A percentile compares a stretch with the other conserved stretches of the same genome.
These are phyloP conservation scores for Hyaena hyaena DNA, from an alignment of 2,113 vertebrate genomes.

Conservation along the genomic window DNA sequence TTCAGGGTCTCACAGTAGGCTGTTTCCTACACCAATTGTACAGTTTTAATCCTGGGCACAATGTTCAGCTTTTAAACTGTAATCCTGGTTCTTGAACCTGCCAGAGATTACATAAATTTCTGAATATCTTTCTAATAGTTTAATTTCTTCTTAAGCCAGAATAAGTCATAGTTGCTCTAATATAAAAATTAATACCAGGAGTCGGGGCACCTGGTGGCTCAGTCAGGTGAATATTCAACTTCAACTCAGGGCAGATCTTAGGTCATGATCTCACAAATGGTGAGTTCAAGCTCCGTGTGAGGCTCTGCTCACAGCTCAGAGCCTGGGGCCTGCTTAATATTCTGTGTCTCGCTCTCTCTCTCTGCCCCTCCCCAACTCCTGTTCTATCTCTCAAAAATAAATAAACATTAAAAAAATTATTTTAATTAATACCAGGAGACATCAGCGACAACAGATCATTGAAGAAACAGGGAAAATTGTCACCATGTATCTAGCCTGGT, in stretches of 20 bases:
- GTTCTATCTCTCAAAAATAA: too few species aligned
- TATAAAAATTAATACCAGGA: background rate
- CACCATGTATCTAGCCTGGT: background rate
- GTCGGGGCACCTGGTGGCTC: too few species aligned
- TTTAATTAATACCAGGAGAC: background rate
- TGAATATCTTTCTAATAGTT: background rate
- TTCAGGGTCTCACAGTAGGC: background rate
- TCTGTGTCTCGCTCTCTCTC: too few species aligned
- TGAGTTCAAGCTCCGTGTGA: too few species aligned
- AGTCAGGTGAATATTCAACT: too few species aligned
- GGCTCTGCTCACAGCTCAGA: too few species aligned
- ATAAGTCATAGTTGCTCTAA: background rate
- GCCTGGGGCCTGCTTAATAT: too few species aligned
- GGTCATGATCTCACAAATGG: too few species aligned
- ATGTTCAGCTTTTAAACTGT: background rate
- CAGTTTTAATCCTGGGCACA: background rate
- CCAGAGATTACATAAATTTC: background rate
- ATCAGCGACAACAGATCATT: background rate
- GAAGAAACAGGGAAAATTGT: background rate
- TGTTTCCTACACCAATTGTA: background rate
- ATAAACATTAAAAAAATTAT: too few species aligned
- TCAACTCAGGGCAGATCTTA: too few species aligned
- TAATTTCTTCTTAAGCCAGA: conserved; percentile 11
- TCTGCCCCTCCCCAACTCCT: too few species aligned
- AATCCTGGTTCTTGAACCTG: background rate